These are phyloP conservation scores for Myotis davidii DNA, from an alignment of 2,113 vertebrate genomes.

Conservation along the genomic window DNA sequence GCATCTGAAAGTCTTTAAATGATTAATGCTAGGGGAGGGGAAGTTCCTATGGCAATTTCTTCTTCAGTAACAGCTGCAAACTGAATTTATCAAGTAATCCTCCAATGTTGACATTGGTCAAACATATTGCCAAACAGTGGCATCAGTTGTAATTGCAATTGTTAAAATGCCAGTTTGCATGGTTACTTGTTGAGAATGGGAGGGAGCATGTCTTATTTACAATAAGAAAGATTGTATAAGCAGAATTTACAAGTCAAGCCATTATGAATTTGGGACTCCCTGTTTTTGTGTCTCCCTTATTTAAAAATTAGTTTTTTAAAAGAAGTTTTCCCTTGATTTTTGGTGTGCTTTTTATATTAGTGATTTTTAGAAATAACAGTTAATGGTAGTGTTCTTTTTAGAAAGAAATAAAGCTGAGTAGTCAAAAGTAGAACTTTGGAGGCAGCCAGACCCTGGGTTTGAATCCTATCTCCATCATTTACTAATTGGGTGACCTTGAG, in stretches of 20 bases:
- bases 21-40: background rate
- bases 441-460: background rate
- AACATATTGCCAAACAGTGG: background rate
- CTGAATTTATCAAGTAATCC: background rate
- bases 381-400: background rate
- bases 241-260: background rate
- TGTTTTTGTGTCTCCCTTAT: constrained; percentile 34
- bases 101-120: background rate
- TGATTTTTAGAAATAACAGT: constrained; percentile 24
- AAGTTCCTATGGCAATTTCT: background rate
- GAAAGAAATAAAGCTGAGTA: background rate
- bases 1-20: constrained; percentile 25
- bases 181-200: background rate
- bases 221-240: constrained; percentile 14
- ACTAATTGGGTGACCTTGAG: background rate
- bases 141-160: background rate
- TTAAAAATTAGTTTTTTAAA: background rate
- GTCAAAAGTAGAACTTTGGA: background rate
- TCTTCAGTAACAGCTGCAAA: constrained; percentile 8
- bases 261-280: background rate
- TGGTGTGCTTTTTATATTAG: background rate
- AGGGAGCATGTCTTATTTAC: background rate
- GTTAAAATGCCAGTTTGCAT: constrained; percentile 15
- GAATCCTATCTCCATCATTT: background rate
- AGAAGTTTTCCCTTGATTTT: constrained; percentile 15